A percentile compares a stretch with the other conserved stretches of the same genome.
Evolutionary conservation across 92 coral and sea anemone genomes (phyloP).

Genomic region (Porites divaricata): DNA sequence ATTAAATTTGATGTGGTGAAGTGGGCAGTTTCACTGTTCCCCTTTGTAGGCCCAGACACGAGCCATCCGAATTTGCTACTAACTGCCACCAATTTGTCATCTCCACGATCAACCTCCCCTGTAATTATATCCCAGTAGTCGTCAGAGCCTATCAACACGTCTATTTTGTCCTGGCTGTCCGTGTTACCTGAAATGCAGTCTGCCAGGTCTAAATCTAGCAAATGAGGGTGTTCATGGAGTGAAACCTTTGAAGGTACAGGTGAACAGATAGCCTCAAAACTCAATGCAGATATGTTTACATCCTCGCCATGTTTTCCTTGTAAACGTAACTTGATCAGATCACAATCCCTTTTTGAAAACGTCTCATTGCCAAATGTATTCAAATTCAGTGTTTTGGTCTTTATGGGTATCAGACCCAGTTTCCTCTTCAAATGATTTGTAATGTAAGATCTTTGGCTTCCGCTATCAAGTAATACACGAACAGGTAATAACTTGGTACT

Average conservation of each 20-base stretch:
- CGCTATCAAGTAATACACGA: too few relatives aligned
- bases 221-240: background rate
- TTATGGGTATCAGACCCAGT: background rate
- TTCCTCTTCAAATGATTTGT: background rate
- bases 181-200: background rate
- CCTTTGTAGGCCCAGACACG: background rate
- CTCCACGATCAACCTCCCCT: too few relatives aligned
- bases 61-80: background rate
- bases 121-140: too few relatives aligned
- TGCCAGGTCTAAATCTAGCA: background rate
- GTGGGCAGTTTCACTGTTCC: background rate
- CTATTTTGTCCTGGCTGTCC: background rate
- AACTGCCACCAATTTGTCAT: too few relatives aligned
- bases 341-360: background rate
- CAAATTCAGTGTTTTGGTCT: background rate
- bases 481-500: background rate
- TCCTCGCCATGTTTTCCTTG: background rate
- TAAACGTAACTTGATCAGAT: background rate
- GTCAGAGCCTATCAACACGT: background rate
- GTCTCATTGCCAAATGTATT: background rate
- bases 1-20: conserved; percentile 1
- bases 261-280: background rate
- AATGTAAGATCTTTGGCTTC: too few relatives aligned
- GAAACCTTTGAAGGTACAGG: background rate
- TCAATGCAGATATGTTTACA: background rate